Conservation (phyloP, 2,888 invertebrate genomes). For the Itoplectis maculator region DNA sequence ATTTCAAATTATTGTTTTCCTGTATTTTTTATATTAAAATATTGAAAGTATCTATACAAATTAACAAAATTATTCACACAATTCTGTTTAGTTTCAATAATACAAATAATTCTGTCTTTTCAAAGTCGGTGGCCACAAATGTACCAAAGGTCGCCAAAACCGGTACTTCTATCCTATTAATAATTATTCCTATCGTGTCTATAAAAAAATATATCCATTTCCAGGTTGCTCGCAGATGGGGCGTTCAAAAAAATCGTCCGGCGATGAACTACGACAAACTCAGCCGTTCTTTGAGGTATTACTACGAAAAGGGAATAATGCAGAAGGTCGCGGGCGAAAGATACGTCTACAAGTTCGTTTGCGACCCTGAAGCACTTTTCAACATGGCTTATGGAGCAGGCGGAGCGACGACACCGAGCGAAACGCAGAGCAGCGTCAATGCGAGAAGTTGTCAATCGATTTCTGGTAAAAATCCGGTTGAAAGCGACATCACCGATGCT, state of each 20-base stretch:
- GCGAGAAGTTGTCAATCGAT: constrained; percentile 73
- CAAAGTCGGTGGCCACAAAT: too few species aligned
- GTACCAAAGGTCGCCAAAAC: too few species aligned
- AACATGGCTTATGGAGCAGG: constrained; percentile 90
- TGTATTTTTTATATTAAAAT: too few species aligned
- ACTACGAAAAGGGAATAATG: constrained; percentile 99
- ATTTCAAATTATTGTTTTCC: too few species aligned
- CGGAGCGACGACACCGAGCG: constrained; percentile 73
- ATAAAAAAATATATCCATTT: constrained; percentile 59
- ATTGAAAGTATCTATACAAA: too few species aligned
- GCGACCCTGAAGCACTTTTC: constrained; percentile 96
- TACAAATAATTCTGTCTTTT: too few species aligned
- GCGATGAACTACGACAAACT: constrained; percentile 99
- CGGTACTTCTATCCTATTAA: too few species aligned
- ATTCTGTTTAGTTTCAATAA: too few species aligned
- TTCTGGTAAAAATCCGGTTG: constrained; percentile 72
- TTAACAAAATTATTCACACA: too few species aligned
- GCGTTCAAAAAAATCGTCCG: constrained; percentile 97
- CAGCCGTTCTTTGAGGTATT: constrained; percentile 96
- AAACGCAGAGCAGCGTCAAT: constrained; percentile 72
- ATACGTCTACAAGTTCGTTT: constrained; percentile 98
- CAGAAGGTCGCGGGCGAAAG: constrained; percentile 98
- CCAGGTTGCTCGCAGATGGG: constrained; percentile 97
- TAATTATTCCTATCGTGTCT: too few species aligned
- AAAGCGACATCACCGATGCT: constrained; percentile 73